phyloP scores from a whole-genome alignment of 2,797 vertebrate genomes.

The Anas bahamensis region DNA sequence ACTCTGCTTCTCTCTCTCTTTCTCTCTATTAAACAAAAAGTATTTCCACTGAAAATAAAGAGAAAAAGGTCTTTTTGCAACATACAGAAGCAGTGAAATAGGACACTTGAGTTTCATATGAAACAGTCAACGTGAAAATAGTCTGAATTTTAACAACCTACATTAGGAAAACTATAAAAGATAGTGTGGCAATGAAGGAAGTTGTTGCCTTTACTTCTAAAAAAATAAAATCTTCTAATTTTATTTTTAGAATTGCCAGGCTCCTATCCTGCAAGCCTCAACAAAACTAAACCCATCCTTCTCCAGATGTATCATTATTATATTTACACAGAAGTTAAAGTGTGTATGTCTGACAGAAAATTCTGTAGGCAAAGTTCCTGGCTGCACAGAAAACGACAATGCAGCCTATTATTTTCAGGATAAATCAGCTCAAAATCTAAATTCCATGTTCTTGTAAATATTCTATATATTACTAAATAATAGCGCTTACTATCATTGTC shows the following conservation, averaged over 20 bases:
- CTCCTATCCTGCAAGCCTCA: neutral
- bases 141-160: slow-evolving; percentile 12
- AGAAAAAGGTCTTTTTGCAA: slow-evolving; percentile 52
- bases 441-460: slow-evolving; percentile 20
- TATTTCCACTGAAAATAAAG: slow-evolving; percentile 65
- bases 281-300: neutral
- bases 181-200: neutral
- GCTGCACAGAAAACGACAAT: slow-evolving; percentile 4
- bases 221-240: neutral
- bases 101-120: slow-evolving; percentile 21
- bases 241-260: slow-evolving; percentile 3
- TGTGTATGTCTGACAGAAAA: neutral
- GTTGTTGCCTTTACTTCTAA: slow-evolving; percentile 26
- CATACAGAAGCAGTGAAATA: slow-evolving; percentile 60
- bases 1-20: slow-evolving; percentile 48
- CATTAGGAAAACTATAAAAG: slow-evolving; percentile 21
- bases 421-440: neutral
- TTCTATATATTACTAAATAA: neutral
- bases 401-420: slow-evolving; percentile 23
- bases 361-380: neutral
- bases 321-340: neutral
- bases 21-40: slow-evolving; percentile 49
- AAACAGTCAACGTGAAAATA: slow-evolving; percentile 11
- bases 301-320: neutral
- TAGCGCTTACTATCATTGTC: neutral